These are phyloP conservation scores for Scylla paramamosain DNA, from an alignment of 1,140 invertebrate genomes.

Conservation along the genomic window DNA sequence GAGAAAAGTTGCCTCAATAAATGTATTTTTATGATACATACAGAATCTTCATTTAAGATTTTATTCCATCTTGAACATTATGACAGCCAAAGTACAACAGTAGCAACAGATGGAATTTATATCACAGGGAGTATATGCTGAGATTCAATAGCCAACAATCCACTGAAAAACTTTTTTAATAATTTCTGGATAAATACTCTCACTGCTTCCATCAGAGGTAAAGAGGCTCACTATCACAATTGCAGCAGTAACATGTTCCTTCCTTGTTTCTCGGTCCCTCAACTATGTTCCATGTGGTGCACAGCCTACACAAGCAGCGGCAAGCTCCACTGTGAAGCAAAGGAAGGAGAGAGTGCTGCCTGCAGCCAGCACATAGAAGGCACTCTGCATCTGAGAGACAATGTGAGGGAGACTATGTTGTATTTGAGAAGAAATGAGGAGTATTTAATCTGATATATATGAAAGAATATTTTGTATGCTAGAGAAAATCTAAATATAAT, in stretches of 20 bases:
- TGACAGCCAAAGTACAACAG: too few relatives aligned
- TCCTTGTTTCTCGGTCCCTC: not conserved
- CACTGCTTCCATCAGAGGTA: not conserved
- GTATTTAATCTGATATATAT: not conserved
- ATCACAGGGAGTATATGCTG: too few relatives aligned
- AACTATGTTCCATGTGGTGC: not conserved
- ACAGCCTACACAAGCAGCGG: not conserved
- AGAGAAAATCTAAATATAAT: too few relatives aligned
- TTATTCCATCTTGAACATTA: too few relatives aligned
- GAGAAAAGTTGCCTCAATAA: too few relatives aligned
- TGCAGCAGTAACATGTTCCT: not conserved
- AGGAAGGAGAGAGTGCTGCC: not conserved
- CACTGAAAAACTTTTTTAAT: not conserved
- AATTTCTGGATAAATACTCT: not conserved
- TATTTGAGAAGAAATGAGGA: too few relatives aligned
- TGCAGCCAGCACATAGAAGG: slow-evolving; percentile 51
- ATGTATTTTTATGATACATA: too few relatives aligned
- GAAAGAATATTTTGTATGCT: not conserved
- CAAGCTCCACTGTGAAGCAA: slow-evolving; percentile 26
- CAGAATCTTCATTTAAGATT: too few relatives aligned
- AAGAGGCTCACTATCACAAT: not conserved
- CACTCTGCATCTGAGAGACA: slow-evolving; percentile 56
- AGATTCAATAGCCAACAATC: too few relatives aligned
- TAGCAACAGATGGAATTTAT: too few relatives aligned
- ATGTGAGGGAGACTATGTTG: not conserved